Conservation (phyloP, 2,888 invertebrate species). For the Julus scanicus region DNA sequence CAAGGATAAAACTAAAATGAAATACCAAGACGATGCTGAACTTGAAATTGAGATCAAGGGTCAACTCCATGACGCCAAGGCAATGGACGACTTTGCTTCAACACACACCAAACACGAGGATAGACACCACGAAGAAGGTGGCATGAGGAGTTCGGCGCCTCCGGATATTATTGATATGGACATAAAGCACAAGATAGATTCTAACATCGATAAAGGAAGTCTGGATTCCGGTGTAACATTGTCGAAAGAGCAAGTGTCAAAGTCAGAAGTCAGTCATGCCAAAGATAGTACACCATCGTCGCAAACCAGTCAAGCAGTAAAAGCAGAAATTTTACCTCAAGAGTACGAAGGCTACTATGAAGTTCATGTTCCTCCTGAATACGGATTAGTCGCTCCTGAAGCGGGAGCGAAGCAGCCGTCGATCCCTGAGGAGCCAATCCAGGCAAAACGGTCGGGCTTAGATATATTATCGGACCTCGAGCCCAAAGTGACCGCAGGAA, state of each 20-base stretch:
- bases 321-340: not conserved
- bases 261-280: not conserved
- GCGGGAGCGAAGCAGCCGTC: not conserved
- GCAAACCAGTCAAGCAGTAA: not conserved
- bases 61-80: slow-evolving; percentile 52
- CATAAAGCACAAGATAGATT: not conserved
- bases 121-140: not conserved
- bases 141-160: not conserved
- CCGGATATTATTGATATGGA: slow-evolving; percentile 53
- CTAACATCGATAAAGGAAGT: not conserved
- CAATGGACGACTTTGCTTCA: slow-evolving; percentile 53
- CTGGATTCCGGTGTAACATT: not conserved
- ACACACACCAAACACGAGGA: slow-evolving; percentile 51
- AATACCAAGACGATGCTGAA: not conserved
- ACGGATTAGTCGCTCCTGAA: slow-evolving; percentile 1
- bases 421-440: not conserved
- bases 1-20: not conserved
- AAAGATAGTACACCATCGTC: not conserved
- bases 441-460: not conserved
- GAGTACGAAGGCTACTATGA: slow-evolving; percentile 58
- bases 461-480: slow-evolving; percentile 51
- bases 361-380: slow-evolving; percentile 44
- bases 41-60: not conserved
- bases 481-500: not conserved
- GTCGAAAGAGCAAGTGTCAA: not conserved